Percentiles rank a stretch among this genome's conserved stretches.
phyloP scores from a whole-genome alignment of 2,888 invertebrate species.

The Melangyna quadrimaculata region DNA sequence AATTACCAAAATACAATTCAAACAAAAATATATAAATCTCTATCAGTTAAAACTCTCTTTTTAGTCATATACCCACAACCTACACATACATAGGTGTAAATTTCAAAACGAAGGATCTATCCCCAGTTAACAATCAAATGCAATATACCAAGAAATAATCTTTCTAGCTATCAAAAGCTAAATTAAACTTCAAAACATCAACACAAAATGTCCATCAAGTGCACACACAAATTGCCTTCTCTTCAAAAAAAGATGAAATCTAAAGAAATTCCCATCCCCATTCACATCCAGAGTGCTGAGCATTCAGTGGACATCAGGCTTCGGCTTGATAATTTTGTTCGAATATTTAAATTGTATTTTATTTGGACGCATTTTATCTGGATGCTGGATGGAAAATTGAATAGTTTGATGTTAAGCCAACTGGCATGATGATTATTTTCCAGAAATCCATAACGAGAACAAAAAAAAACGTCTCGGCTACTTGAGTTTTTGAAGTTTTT shows the following conservation, averaged over 20 bases:
- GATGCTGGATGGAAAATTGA: background rate
- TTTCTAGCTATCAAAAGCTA: background rate
- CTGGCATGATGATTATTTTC: background rate
- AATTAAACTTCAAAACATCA: slow-evolving; percentile 29
- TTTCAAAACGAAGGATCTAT: background rate
- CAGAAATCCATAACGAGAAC: background rate
- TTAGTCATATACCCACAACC: too few species aligned
- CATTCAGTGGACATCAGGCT: background rate
- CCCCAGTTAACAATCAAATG: background rate
- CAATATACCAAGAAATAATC: background rate
- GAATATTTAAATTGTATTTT: background rate
- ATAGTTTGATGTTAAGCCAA: slow-evolving; percentile 15
- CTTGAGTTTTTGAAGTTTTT: background rate
- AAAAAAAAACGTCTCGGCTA: background rate
- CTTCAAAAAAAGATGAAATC: slow-evolving; percentile 5
- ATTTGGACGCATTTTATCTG: background rate
- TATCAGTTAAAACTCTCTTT: too few species aligned
- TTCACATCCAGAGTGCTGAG: background rate
- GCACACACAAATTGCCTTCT: slow-evolving; percentile 15
- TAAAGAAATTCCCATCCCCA: background rate
- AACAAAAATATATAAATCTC: too few species aligned
- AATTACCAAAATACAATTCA: too few species aligned
- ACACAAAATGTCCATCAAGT: slow-evolving; percentile 51
- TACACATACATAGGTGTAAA: background rate
- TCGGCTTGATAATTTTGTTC: background rate